A percentile compares a stretch with the other conserved stretches of the same genome.
phyloP scores from a whole-genome alignment of 2,797 vertebrate species.

The Crax fasciolata region DNA sequence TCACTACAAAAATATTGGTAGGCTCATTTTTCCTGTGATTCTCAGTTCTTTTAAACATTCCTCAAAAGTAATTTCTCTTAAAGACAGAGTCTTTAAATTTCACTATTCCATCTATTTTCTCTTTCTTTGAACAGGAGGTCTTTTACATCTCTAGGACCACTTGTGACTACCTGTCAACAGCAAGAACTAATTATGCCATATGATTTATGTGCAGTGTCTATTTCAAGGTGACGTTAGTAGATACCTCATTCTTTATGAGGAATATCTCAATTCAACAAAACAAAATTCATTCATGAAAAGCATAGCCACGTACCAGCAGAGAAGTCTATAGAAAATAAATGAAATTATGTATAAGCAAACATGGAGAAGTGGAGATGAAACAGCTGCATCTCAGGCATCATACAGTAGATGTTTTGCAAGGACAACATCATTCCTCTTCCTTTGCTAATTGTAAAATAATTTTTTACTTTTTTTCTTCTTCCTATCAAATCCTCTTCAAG shows the following conservation, averaged over 20 bases:
- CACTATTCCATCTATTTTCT: rapidly evolving
- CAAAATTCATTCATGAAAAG: neutral
- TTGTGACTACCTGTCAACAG: neutral
- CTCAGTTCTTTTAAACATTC: neutral
- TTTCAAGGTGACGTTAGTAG: neutral
- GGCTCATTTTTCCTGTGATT: neutral
- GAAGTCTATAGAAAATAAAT: neutral
- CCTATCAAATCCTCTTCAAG: neutral
- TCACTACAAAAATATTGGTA: neutral
- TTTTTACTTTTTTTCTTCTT: neutral
- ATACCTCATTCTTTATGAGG: neutral
- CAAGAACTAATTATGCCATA: neutral
- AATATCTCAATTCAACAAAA: neutral
- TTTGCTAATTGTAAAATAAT: neutral
- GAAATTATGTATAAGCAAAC: neutral
- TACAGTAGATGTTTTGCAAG: neutral
- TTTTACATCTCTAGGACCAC: neutral
- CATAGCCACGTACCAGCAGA: neutral
- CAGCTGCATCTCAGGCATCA: neutral
- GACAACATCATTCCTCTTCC: neutral
- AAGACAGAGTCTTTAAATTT: neutral
- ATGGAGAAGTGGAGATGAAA: neutral
- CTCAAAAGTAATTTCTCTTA: neutral
- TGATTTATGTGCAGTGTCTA: neutral
- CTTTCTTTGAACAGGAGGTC: neutral